Evolutionary conservation across 1,140 invertebrate genomes (phyloP), one percentile per base, ranked within the genome.

Genomic region (Leptinotarsa lineolata): DNA sequence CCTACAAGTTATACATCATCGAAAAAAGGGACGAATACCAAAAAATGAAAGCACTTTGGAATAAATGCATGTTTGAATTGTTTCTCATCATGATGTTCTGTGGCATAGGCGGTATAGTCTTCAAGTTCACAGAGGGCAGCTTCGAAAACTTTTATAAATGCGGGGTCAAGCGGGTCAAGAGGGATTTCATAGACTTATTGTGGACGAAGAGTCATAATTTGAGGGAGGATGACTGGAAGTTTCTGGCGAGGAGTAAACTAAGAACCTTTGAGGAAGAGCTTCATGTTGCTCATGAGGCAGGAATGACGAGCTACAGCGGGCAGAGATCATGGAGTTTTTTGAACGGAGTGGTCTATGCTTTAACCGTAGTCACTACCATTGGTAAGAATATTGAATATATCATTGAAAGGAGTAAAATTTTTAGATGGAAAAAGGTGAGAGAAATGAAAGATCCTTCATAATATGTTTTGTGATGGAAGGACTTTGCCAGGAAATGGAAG

Each of bases 331-430:
- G 97, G 95, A 96, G 91, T 78, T 97, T 97, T 85, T 88, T 96
- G 84, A 97, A 97, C 83, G 92, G 95, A 0, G 89, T 98, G 70
- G 91, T 97, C 72, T 99, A 96, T 86, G 95, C 94, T 82, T 87
- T 96, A 78, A 97, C 96, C 68, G 89, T 98, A 75, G 89, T 97
- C 76, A 96, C 96, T 16, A 98, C 96, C 21, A 98, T 98, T 86
- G 96, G 96, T 97, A 90, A 92, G 89, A 20, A 39, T 54, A 64
- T 30, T 11, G 3, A 8, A 22, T 64, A 60, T 60, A 60, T 15
- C 0, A 54, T 54, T n/a, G 4, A n/a, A n/a, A 5, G 3, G 48
- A 54, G 48, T 54, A 0, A 54, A 68, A 16, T 72, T 64, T 30
- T 21, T 0, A 11, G 0, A 2, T 2, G 8, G 30, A 39, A 39